Percentiles rank a stretch among this genome's conserved stretches.
Conservation (phyloP, 2,797 vertebrate species). For the Protonibea diacanthus region DNA sequence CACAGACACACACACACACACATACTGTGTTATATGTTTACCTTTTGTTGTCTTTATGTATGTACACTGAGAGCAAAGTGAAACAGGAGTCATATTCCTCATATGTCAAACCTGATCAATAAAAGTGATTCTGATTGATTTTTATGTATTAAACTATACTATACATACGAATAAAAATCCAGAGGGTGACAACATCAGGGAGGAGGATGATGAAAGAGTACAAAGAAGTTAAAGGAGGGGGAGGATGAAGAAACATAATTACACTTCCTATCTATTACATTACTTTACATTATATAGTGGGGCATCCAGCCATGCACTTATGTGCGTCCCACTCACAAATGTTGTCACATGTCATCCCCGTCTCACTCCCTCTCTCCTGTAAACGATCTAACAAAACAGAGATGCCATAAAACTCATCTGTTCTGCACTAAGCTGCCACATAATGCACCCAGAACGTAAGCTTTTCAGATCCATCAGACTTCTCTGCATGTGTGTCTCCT, state of each 20-base stretch:
- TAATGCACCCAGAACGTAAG: background rate
- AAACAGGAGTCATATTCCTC: too few species aligned
- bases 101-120: too few species aligned
- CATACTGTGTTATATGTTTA: too few species aligned
- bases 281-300: background rate
- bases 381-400: background rate
- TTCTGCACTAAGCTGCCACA: background rate
- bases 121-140: too few species aligned
- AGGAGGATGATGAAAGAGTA: background rate
- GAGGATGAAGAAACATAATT: background rate
- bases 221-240: background rate
- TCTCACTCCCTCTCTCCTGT: background rate
- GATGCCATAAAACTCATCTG: background rate
- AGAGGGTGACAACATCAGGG: background rate
- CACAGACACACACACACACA: too few species aligned
- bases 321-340: conserved; percentile 25
- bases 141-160: too few species aligned
- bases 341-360: conserved; percentile 11
- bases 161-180: too few species aligned
- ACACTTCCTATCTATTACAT: background rate
- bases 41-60: too few species aligned
- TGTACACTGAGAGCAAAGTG: too few species aligned
- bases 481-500: background rate
- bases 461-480: conserved; percentile 4
- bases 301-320: conserved; percentile 29